Evolutionary conservation across 1,140 invertebrate genomes (phyloP).

Genomic region (Cydia pomonella): DNA sequence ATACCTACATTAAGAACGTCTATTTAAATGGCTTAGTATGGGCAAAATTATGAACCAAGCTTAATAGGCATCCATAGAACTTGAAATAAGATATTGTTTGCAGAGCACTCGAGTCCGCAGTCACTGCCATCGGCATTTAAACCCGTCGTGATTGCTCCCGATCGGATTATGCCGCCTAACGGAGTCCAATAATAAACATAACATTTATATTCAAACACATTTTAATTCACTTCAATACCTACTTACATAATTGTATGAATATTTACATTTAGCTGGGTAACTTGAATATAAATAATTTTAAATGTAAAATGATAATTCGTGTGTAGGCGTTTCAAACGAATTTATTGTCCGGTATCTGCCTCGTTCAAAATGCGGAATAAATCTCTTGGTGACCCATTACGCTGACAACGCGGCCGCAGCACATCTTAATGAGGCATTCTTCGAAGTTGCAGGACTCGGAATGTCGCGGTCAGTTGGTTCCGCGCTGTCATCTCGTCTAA

Average conservation of each 20-base stretch:
- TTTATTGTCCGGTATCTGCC: conserved; percentile 17
- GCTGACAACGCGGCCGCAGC: conserved; percentile 34
- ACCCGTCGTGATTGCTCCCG: conserved; percentile 15
- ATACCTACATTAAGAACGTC: not conserved
- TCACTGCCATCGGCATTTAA: conserved; percentile 14
- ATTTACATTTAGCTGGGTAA: not conserved
- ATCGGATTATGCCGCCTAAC: conserved; percentile 8
- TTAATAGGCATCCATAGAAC: not conserved
- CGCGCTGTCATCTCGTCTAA: conserved; percentile 52
- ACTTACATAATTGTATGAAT: not conserved
- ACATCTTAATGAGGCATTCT: conserved; percentile 41
- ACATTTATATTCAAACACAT: not conserved
- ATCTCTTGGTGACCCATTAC: conserved; percentile 20
- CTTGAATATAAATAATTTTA: not conserved
- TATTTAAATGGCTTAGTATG: not conserved
- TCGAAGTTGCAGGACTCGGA: conserved; percentile 44
- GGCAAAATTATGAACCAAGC: not conserved
- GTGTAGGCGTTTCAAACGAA: conserved; percentile 7
- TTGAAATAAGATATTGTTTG: conserved; percentile 49
- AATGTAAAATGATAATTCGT: conserved; percentile 1
- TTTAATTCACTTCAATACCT: not conserved
- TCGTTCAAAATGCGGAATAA: conserved; percentile 30
- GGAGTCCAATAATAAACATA: conserved; percentile 4
- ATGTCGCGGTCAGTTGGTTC: conserved; percentile 51
- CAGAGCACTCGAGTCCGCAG: conserved; percentile 39